A percentile compares a stretch with the other conserved stretches of the same genome.
Evolutionary conservation across 2,113 vertebrate genomes (phyloP).

Genomic region (Gopherus flavomarginatus): DNA sequence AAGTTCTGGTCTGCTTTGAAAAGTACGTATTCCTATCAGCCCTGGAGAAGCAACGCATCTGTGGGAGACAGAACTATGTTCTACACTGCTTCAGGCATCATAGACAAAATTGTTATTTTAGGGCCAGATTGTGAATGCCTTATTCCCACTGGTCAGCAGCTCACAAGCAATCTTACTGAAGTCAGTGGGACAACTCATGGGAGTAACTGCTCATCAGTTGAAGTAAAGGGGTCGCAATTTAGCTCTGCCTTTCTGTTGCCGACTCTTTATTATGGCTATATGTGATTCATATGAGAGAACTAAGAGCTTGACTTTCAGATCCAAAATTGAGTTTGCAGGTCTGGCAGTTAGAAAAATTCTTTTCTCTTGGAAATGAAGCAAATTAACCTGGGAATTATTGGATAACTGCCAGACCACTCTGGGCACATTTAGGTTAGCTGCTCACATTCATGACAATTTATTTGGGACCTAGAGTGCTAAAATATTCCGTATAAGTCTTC

Average conservation of each 20-base stretch:
- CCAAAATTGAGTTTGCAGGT: not conserved
- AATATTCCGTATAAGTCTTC: slow-evolving; percentile 65
- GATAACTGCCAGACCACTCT: slow-evolving; percentile 17
- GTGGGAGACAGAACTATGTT: not conserved
- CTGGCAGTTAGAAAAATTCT: not conserved
- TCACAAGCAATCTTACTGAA: not conserved
- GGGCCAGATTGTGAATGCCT: not conserved
- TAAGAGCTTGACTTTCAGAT: not conserved
- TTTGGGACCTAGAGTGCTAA: not conserved
- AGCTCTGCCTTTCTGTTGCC: not conserved
- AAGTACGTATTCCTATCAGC: not conserved
- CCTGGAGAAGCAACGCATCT: not conserved
- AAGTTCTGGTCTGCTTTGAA: not conserved
- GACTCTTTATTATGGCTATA: not conserved
- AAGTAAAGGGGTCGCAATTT: not conserved
- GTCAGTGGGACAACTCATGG: not conserved
- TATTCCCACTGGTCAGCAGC: rapidly evolving
- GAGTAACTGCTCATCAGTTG: not conserved
- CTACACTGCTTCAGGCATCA: not conserved
- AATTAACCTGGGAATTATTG: slow-evolving; percentile 7
- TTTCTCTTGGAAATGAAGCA: not conserved
- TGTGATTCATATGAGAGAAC: not conserved
- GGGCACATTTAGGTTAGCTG: slow-evolving; percentile 42
- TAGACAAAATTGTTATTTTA: not conserved
- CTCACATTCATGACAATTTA: slow-evolving; percentile 4